Conservation (phyloP, 2,888 invertebrate species). For the Drosophila phalerata region DNA sequence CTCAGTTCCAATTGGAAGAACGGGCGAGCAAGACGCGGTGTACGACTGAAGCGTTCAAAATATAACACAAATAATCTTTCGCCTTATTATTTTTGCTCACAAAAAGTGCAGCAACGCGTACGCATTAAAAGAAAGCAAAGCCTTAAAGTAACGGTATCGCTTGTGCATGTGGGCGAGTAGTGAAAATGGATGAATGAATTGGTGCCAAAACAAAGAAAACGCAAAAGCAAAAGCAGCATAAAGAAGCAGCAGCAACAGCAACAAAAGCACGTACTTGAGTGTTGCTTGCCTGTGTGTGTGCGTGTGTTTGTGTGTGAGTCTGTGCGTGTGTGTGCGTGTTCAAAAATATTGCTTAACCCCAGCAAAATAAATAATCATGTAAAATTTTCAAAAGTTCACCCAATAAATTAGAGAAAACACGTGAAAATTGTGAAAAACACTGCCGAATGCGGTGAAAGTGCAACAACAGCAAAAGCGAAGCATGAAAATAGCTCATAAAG, state of each 20-base stretch:
- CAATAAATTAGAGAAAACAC: constrained; percentile 53
- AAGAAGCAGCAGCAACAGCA: constrained; percentile 46
- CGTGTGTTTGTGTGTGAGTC: constrained; percentile 19
- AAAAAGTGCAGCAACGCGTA: constrained; percentile 34
- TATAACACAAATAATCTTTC: constrained; percentile 48
- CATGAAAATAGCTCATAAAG: constrained; percentile 55
- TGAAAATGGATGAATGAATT: constrained; percentile 51
- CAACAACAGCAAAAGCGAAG: constrained; percentile 37
- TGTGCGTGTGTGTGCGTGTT: constrained; percentile 39
- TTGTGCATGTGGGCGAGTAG: constrained; percentile 36
- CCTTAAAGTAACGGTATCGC: constrained; percentile 35
- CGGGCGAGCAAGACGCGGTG: constrained; percentile 67
- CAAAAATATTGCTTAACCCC: constrained; percentile 68
- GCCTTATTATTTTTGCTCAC: constrained; percentile 52
- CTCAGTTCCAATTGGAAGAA: constrained; percentile 73
- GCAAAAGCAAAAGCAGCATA: constrained; percentile 35
- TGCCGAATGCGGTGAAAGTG: constrained; percentile 64
- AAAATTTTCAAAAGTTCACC: constrained; percentile 45
- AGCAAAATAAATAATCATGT: constrained; percentile 51
- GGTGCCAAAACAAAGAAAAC: constrained; percentile 46
- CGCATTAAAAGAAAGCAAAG: constrained; percentile 54
- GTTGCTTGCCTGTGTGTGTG: constrained; percentile 44
- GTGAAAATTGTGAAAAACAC: constrained; percentile 66
- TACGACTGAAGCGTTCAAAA: constrained; percentile 52
- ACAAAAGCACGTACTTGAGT: constrained; percentile 63